These are phyloP conservation scores for Sus scrofa DNA, from an alignment of 2,113 vertebrate genomes.

Conservation along the genomic window DNA sequence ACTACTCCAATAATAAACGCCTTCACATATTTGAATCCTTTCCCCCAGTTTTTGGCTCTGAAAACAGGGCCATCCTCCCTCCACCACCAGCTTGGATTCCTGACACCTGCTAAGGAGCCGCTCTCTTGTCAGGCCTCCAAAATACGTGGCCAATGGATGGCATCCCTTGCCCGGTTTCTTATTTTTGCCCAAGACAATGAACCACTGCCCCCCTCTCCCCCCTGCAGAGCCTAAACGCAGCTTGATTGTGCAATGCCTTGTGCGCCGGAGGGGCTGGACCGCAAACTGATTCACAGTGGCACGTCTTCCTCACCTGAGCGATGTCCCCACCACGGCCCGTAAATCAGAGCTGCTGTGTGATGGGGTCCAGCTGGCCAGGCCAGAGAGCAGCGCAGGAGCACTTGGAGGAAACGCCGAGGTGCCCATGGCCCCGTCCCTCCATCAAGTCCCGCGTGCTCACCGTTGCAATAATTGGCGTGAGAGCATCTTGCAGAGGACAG, in stretches of 20 bases:
- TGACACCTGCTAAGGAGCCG: not conserved
- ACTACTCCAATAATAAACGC: rapidly evolving
- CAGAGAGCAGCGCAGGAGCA: not conserved
- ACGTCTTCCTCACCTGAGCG: not conserved
- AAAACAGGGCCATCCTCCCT: not conserved
- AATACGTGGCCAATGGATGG: not conserved
- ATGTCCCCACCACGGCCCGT: rapidly evolving
- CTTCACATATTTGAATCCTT: not conserved
- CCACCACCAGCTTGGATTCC: not conserved
- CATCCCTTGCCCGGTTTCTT: not conserved
- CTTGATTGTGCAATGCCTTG: rapidly evolving
- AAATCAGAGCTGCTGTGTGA: not conserved
- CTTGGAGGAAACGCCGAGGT: not conserved
- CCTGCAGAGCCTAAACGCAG: rapidly evolving
- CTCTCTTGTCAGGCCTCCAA: no score
- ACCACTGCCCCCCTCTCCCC: no score
- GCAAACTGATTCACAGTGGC: not conserved
- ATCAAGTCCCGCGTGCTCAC: rapidly evolving
- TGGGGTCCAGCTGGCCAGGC: not conserved
- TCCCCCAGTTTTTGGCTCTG: not conserved
- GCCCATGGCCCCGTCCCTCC: no score
- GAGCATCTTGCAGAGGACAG: not conserved
- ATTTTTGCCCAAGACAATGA: not conserved
- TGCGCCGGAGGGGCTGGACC: not conserved
- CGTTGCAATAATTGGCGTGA: rapidly evolving